These are phyloP conservation scores for Gadus chalcogrammus DNA, from an alignment of 2,113 vertebrate genomes.

Conservation along the genomic window DNA sequence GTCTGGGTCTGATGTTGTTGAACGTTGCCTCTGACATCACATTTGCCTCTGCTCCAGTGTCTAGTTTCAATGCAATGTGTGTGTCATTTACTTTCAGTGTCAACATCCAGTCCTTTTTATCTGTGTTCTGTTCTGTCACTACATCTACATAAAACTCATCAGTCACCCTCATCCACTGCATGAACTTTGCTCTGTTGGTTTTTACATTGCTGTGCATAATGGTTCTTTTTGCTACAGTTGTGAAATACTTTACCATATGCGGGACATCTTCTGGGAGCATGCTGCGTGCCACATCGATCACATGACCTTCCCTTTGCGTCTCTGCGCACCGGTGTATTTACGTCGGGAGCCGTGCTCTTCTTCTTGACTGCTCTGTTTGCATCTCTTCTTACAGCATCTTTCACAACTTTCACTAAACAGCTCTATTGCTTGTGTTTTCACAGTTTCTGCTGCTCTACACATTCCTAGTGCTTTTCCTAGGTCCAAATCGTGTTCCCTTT, in stretches of 20 bases:
- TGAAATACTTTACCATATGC: slow-evolving; percentile 24
- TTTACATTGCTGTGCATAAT: slow-evolving; percentile 21
- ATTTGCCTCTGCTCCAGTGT: slow-evolving; percentile 17
- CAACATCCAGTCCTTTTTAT: not conserved
- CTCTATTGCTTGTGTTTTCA: slow-evolving; percentile 18
- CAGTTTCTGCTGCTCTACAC: slow-evolving; percentile 25
- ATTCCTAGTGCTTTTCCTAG: slow-evolving; percentile 14
- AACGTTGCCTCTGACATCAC: not conserved
- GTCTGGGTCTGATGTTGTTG: slow-evolving; percentile 4
- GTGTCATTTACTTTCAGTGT: not conserved
- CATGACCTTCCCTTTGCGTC: not conserved
- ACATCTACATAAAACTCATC: slow-evolving; percentile 17
- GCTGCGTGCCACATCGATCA: slow-evolving; percentile 11
- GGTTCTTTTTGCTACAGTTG: slow-evolving; percentile 14
- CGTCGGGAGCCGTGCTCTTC: not conserved
- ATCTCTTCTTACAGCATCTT: slow-evolving; percentile 14
- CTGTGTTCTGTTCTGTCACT: not conserved
- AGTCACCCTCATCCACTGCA: slow-evolving; percentile 4
- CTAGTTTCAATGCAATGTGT: slow-evolving; percentile 20
- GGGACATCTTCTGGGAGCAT: slow-evolving; percentile 18
- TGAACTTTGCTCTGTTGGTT: slow-evolving; percentile 18
- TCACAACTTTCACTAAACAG: slow-evolving; percentile 12
- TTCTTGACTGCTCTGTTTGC: not conserved
- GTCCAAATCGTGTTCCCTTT: slow-evolving; percentile 17
- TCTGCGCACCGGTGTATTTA: too few species aligned